phyloP scores from a whole-genome alignment of 2,113 vertebrate species.

The Urocolius indicus region DNA sequence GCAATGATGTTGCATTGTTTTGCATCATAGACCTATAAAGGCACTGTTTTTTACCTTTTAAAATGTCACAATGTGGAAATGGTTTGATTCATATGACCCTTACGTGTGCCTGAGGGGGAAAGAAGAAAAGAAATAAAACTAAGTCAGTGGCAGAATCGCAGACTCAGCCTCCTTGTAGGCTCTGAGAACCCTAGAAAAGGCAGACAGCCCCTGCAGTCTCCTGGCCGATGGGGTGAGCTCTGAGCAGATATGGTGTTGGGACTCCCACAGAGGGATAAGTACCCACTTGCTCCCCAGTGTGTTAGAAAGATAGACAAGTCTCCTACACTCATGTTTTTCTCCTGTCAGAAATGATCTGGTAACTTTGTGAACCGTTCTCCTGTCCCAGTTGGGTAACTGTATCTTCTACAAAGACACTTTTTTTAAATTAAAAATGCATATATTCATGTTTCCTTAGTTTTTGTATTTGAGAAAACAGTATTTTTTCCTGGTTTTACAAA shows the following conservation, averaged over 20 bases:
- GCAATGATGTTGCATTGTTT: background rate
- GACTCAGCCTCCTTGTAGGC: background rate
- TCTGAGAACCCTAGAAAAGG: background rate
- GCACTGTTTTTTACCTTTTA: background rate
- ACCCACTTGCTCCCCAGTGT: accelerated
- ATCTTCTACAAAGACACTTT: background rate
- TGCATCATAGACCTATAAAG: background rate
- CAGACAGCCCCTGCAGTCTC: background rate
- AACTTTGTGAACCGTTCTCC: background rate
- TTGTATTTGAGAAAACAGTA: background rate
- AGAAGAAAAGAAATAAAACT: background rate
- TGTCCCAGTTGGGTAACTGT: background rate
- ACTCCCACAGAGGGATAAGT: background rate
- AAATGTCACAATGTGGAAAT: background rate
- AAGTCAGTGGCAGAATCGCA: background rate
- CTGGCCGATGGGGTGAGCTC: background rate
- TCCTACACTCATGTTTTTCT: background rate
- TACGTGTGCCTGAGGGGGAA: background rate
- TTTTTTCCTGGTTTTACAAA: background rate
- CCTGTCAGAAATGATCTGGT: background rate
- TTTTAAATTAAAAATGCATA: background rate
- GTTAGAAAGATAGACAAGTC: background rate
- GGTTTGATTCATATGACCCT: background rate
- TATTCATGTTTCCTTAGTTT: background rate
- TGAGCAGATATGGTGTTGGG: accelerated